phyloP scores from a whole-genome alignment of 2,113 vertebrate species.

The Anoplopoma fimbria region DNA sequence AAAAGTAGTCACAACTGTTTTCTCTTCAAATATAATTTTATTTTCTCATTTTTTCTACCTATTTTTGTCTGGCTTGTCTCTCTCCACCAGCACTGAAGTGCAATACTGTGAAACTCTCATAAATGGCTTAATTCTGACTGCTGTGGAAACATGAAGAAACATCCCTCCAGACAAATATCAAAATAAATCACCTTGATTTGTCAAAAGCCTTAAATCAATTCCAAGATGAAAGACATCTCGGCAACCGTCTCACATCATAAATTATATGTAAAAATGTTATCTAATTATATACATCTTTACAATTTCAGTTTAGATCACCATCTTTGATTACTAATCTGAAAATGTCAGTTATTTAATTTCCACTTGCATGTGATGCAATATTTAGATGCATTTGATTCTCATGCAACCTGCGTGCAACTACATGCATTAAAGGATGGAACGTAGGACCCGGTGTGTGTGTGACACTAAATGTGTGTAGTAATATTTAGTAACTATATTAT shows the following conservation, averaged over 20 bases:
- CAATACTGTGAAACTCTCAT: background rate
- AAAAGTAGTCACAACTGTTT: background rate
- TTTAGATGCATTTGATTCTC: background rate
- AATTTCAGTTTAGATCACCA: background rate
- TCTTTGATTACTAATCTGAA: background rate
- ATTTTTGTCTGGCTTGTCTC: background rate
- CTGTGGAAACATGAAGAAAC: constrained; percentile 7
- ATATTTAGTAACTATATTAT: background rate
- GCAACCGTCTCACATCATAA: background rate
- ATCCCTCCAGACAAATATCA: background rate
- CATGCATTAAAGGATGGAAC: no score
- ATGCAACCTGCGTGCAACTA: background rate
- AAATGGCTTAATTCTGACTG: background rate
- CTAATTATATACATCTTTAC: background rate
- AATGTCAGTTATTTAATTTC: background rate
- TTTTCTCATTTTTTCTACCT: background rate
- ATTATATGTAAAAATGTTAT: background rate
- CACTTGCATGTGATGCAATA: constrained; percentile 7
- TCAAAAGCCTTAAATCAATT: background rate
- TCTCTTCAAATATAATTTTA: background rate
- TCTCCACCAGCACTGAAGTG: background rate
- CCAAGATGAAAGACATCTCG: constrained; percentile 6
- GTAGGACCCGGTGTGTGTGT: no score
- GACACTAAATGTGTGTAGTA: background rate
- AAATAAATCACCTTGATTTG: background rate